Percentiles rank a stretch among this genome's conserved stretches.
phyloP scores from a whole-genome alignment of 23 tunicate genomes.

The Styela plicata region DNA sequence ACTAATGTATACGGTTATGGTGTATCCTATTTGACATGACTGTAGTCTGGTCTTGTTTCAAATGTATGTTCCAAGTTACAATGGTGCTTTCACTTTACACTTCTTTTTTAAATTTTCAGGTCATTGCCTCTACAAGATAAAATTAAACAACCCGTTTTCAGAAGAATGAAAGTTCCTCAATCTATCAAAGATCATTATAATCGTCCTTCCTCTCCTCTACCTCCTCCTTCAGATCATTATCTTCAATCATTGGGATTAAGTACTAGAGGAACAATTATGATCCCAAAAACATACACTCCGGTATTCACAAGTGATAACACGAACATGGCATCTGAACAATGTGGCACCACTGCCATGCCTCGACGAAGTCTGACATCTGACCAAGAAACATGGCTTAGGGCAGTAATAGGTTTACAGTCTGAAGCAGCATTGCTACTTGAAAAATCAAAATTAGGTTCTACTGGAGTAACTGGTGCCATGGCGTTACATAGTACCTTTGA shows the following conservation, averaged over 20 bases:
- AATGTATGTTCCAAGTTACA: too few relatives aligned
- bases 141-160: conserved; percentile 15
- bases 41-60: too few relatives aligned
- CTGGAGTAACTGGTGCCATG: not conserved
- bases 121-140: conserved; percentile 22
- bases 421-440: conserved; percentile 49
- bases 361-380: conserved; percentile 15
- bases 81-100: too few relatives aligned
- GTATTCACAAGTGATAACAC: not conserved
- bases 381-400: conserved; percentile 53
- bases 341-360: not conserved
- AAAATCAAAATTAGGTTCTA: not conserved
- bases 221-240: conserved; percentile 26
- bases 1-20: too few relatives aligned
- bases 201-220: conserved; percentile 37
- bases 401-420: conserved; percentile 50
- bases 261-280: not conserved
- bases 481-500: not conserved
- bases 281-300: not conserved
- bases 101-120: too few relatives aligned
- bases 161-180: conserved; percentile 44
- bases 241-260: not conserved
- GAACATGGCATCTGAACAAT: not conserved
- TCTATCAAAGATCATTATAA: conserved; percentile 79
- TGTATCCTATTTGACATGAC: too few relatives aligned